Evolutionary conservation across 2,888 invertebrate species (phyloP), one percentile per base, ranked within the genome.

Genomic region (Ophioninae sp.): DNA sequence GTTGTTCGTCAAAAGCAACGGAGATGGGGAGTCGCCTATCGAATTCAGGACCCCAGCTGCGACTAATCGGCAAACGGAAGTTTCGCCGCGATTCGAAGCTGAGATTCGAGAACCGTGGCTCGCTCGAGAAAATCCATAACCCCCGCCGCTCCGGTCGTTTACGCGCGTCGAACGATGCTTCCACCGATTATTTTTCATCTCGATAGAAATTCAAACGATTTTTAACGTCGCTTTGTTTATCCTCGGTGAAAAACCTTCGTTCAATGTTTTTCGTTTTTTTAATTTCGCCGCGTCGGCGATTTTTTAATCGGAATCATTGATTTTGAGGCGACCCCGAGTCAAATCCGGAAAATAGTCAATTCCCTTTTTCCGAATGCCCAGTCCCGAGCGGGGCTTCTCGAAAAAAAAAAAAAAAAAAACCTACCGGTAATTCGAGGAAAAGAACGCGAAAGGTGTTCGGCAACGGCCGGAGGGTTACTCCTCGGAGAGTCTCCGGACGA

Each of bases 1-100:
- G n/a, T n/a, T n/a, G n/a, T n/a, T n/a, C n/a, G n/a, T n/a, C n/a
- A n/a, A n/a, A n/a, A n/a, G n/a, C n/a, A n/a, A n/a, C n/a, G n/a
- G n/a, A n/a, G n/a, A n/a, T n/a, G n/a, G n/a, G n/a, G n/a, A n/a
- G 67, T 64, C 50, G 50, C 69, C 21, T 64, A 74, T 44, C 44
- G 21, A 62, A 78, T 78, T 64, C 57, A 65, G 65, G 41, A 57
- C 21, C 57, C 64, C 64, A 64, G 64, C 70, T 39, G 78, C 70
- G 62, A 61, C 59, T 78, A 50, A 62, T 62, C 61, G 77, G 10
- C 50, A 78, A 78, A 10, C 30, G 21, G 61, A 69, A 78, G 59
- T 75, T 56, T 39, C 37, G 41, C 30, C n/a, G 50, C 50, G 50
- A 50, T 50, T 50, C 50, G 50, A 62, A 62, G 73, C 44, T 30